Conservation (phyloP, 2,113 vertebrate species). For the Chaetorhynchus papuensis region DNA sequence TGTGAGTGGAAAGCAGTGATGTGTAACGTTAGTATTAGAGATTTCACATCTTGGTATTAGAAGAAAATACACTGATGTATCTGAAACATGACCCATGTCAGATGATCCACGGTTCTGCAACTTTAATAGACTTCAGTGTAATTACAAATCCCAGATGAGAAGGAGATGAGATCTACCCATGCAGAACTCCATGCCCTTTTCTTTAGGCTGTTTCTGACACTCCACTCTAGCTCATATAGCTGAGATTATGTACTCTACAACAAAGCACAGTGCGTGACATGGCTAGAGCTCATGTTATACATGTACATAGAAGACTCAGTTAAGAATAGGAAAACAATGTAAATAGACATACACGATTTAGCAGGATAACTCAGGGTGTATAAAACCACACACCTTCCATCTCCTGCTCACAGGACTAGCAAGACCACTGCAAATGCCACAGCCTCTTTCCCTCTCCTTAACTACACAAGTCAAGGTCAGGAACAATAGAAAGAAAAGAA, state of each 20-base stretch:
- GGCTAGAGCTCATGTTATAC: not conserved
- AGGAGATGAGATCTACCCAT: not conserved
- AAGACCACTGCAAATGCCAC: not conserved
- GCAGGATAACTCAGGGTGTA: not conserved
- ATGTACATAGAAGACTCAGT: not conserved
- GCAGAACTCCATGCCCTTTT: not conserved
- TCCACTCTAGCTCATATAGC: not conserved
- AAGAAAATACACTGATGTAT: not conserved
- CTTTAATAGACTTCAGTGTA: not conserved
- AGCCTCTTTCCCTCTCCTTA: not conserved
- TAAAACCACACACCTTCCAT: not conserved
- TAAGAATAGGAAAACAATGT: not conserved
- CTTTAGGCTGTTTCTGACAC: not conserved
- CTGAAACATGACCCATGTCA: not conserved
- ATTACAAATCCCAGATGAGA: not conserved
- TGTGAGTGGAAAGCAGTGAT: not conserved
- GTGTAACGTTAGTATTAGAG: not conserved
- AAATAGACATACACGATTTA: not conserved
- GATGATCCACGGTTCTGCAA: not conserved
- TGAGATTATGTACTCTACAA: not conserved
- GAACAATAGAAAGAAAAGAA: not conserved
- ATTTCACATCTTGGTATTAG: not conserved
- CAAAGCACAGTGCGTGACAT: fast-evolving
- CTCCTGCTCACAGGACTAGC: not conserved
- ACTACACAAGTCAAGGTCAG: not conserved